These are phyloP conservation scores for Drosophila planitibia DNA, from an alignment of 2,888 invertebrate species.

Conservation along the genomic window DNA sequence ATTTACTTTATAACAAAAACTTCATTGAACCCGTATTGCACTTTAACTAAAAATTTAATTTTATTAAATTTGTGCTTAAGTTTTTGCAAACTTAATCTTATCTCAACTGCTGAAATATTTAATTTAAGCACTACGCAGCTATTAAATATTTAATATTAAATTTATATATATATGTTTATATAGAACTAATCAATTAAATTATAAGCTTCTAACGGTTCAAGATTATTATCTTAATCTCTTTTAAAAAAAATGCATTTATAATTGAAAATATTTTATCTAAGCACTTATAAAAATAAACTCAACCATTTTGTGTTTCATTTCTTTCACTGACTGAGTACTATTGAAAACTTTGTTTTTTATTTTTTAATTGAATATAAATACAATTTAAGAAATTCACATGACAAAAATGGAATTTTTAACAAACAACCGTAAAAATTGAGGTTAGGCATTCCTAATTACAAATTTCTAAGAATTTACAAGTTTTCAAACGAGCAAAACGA, in stretches of 20 bases:
- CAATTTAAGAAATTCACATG: neutral
- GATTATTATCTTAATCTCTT: neutral
- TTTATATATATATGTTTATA: neutral
- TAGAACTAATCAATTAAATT: neutral
- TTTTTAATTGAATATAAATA: neutral
- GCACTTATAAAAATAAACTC: neutral
- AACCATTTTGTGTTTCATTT: neutral
- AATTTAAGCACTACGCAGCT: neutral
- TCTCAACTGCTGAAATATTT: neutral
- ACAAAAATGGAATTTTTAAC: neutral
- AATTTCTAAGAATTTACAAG: neutral
- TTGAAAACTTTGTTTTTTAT: neutral
- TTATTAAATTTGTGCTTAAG: neutral
- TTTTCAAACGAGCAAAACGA: neutral
- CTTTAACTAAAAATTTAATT: neutral
- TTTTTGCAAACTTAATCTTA: constrained; percentile 17
- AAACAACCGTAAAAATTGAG: neutral
- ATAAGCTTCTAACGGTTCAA: neutral
- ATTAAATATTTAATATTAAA: neutral
- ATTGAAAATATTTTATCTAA: neutral
- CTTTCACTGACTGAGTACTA: neutral
- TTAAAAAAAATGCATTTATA: neutral
- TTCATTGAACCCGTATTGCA: neutral
- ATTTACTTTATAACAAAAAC: neutral
- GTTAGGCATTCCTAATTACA: neutral